Percentiles rank a stretch among this genome's conserved stretches.
phyloP scores from a whole-genome alignment of 1,140 invertebrate species.

The Tetragonula clypearis region DNA sequence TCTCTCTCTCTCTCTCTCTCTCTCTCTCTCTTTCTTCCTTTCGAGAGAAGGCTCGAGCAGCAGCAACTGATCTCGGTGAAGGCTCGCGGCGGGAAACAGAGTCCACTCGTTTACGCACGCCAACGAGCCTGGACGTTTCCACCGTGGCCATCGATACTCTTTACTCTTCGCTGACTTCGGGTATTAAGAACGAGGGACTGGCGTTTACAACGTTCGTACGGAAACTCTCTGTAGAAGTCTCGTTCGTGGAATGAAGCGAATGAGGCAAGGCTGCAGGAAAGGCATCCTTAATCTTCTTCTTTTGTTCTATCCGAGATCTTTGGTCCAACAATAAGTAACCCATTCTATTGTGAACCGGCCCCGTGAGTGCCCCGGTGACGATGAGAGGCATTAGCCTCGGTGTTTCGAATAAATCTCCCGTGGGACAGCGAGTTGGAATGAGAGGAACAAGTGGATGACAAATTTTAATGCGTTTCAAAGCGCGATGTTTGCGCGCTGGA shows the following conservation, averaged over 20 bases:
- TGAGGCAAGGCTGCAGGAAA: background rate
- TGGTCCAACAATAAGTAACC: background rate
- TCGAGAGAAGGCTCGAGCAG: background rate
- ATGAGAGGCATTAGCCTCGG: background rate
- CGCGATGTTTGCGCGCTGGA: background rate
- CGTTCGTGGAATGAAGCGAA: background rate
- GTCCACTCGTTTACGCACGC: slow-evolving; percentile 23
- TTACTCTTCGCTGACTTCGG: background rate
- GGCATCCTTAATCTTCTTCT: background rate
- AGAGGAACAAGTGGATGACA: background rate
- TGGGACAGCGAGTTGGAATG: background rate
- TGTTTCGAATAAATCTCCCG: background rate
- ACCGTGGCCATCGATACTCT: slow-evolving; percentile 10
- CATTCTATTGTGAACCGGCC: background rate
- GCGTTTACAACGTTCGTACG: background rate
- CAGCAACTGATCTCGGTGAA: slow-evolving; percentile 24
- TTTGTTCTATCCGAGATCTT: background rate
- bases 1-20: too few species aligned
- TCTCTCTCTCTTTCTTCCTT: too few species aligned
- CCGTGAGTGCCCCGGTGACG: background rate
- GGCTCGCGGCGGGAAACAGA: slow-evolving; percentile 33
- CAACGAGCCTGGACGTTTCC: slow-evolving; percentile 15
- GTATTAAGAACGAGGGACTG: slow-evolving; percentile 10
- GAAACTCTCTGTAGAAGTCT: background rate
- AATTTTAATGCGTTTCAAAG: background rate